Percentiles rank a stretch among this genome's conserved stretches.
Conservation (phyloP, 2,888 invertebrate species). For the Patella ulyssiponensis region DNA sequence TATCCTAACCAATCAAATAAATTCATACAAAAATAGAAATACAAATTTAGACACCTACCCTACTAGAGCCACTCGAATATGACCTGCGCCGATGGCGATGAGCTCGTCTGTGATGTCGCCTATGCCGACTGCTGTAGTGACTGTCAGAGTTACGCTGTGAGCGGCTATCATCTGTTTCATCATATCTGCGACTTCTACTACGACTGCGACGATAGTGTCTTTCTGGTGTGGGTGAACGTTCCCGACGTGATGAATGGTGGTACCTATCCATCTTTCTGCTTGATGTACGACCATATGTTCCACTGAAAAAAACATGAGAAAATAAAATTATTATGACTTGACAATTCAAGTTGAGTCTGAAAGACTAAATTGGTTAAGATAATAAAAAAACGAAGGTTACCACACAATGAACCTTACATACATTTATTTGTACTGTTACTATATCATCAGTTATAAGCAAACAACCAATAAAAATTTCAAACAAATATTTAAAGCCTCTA, state of each 20-base stretch:
- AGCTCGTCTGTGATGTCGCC: constrained; percentile 40
- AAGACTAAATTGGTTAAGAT: no score
- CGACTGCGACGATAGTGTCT: neutral
- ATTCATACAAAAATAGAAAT: constrained; percentile 15
- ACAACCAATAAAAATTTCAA: no score
- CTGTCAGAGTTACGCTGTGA: constrained; percentile 20
- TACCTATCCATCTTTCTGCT: neutral
- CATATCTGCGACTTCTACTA: neutral
- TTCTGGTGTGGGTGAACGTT: neutral
- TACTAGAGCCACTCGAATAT: constrained; percentile 51
- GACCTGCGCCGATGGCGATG: constrained; percentile 46
- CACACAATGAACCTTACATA: no score
- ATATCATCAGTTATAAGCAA: no score
- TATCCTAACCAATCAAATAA: constrained; percentile 12
- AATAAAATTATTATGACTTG: no score
- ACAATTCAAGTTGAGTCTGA: no score
- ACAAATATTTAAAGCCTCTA: no score
- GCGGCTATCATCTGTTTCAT: constrained; percentile 6
- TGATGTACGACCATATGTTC: no score
- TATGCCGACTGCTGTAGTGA: constrained; percentile 41
- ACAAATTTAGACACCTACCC: constrained; percentile 41
- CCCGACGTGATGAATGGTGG: neutral
- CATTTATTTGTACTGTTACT: no score
- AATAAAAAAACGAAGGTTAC: no score
- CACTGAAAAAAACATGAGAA: no score